phyloP scores from a whole-genome alignment of 1,140 invertebrate species.

The Drosophila orena region DNA sequence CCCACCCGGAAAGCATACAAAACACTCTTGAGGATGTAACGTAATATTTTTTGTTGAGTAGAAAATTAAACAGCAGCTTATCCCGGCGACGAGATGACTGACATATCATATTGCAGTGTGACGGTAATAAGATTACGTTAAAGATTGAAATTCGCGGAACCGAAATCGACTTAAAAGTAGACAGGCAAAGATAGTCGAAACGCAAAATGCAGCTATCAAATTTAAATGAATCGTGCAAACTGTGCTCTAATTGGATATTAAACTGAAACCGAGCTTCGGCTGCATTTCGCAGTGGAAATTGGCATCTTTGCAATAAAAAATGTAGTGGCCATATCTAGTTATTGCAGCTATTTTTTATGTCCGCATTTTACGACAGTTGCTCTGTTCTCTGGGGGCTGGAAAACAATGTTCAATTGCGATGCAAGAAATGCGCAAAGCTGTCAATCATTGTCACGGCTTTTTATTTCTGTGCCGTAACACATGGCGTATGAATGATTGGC shows the following conservation, averaged over 20 bases:
- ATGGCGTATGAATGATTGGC: conserved; percentile 35
- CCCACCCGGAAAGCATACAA: conserved; percentile 4
- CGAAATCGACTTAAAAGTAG: conserved; percentile 30
- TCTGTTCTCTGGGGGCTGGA: neutral
- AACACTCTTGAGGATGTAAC: conserved; percentile 7
- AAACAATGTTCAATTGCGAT: conserved; percentile 48
- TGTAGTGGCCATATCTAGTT: conserved; percentile 35
- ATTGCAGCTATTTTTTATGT: conserved; percentile 30
- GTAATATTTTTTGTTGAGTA: conserved; percentile 22
- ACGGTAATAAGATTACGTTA: conserved; percentile 10
- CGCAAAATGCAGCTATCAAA: conserved; percentile 15
- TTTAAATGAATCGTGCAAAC: conserved; percentile 21
- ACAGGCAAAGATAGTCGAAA: neutral
- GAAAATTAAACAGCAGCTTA: conserved; percentile 37
- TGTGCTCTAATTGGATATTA: conserved; percentile 36
- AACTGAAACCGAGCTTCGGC: conserved; percentile 3
- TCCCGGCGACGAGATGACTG: conserved; percentile 18
- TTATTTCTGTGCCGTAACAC: conserved; percentile 24
- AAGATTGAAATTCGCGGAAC: conserved; percentile 14
- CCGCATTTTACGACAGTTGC: conserved; percentile 29
- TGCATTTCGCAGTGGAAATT: conserved; percentile 13
- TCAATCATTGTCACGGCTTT: conserved; percentile 45
- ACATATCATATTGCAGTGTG: conserved; percentile 25
- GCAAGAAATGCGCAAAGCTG: conserved; percentile 34
- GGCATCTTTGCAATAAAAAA: conserved; percentile 22